Conservation (phyloP, 2,797 vertebrate genomes). For the Lithobates sylvaticus region DNA sequence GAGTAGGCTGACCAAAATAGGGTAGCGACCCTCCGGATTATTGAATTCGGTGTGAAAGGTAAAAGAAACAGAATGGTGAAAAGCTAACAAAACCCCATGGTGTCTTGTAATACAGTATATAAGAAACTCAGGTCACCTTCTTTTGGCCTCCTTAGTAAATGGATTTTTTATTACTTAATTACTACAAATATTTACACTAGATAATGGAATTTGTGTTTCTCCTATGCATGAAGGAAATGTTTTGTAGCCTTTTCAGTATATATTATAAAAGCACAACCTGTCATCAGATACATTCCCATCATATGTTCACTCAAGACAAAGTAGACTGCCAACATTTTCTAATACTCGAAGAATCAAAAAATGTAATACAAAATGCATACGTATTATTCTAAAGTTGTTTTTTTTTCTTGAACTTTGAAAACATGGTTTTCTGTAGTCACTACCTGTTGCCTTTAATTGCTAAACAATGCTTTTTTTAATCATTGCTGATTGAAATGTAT, state of each 20-base stretch:
- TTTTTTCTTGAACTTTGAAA: constrained; percentile 19
- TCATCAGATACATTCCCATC: not conserved
- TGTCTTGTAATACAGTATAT: too few relatives aligned
- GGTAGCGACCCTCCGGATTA: too few relatives aligned
- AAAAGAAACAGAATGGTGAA: too few relatives aligned
- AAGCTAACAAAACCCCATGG: too few relatives aligned
- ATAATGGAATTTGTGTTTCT: too few relatives aligned
- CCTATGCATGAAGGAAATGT: not conserved
- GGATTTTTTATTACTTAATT: too few relatives aligned
- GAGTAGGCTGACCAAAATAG: too few relatives aligned
- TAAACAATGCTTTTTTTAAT: constrained; percentile 27
- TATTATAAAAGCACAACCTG: not conserved
- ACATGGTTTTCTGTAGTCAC: not conserved
- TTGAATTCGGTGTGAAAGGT: too few relatives aligned
- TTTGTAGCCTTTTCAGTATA: not conserved
- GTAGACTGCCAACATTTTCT: not conserved
- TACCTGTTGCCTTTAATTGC: not conserved
- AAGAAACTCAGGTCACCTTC: too few relatives aligned
- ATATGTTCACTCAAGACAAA: not conserved
- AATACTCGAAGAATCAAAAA: not conserved
- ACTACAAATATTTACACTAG: too few relatives aligned
- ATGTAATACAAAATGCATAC: constrained; percentile 18
- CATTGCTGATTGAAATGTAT: constrained; percentile 27
- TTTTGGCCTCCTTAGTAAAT: too few relatives aligned
- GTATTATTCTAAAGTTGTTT: not conserved